Evolutionary conservation across 2,113 vertebrate species (phyloP).

Genomic region (Bothrops jararaca): DNA sequence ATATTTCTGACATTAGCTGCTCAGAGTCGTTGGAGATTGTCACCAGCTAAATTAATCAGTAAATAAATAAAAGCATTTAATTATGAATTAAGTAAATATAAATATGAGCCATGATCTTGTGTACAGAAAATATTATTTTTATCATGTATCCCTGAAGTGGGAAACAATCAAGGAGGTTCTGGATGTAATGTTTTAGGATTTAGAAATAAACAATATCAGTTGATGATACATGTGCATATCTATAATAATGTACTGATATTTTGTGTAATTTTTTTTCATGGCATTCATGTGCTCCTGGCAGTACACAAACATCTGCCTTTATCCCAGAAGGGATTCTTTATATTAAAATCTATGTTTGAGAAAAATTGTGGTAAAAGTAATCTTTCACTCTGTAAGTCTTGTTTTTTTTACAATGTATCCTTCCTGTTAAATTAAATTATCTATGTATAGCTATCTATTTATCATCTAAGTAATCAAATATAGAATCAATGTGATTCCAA

Average conservation of each 20-base stretch:
- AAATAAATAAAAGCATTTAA: background rate
- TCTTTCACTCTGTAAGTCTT: background rate
- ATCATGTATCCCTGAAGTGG: background rate
- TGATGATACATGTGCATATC: constrained; percentile 1
- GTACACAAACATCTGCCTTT: background rate
- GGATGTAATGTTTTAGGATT: background rate
- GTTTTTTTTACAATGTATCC: background rate
- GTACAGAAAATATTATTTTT: background rate
- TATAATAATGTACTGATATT: background rate
- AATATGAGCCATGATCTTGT: background rate
- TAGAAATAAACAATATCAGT: background rate
- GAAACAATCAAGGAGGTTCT: background rate
- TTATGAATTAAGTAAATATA: background rate
- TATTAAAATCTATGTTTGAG: constrained; percentile 12
- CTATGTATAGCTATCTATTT: background rate
- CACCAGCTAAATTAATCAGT: too few species aligned
- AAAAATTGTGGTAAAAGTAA: constrained; percentile 33
- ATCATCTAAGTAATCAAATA: background rate
- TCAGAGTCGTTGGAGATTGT: too few species aligned
- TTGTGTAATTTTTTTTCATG: constrained; percentile 1
- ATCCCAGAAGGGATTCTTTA: constrained; percentile 5
- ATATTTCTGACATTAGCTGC: too few species aligned
- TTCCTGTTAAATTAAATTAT: background rate
- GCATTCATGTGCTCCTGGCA: constrained; percentile 14
- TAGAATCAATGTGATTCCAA: background rate